Conservation (phyloP, 2,888 invertebrate species). For the Orthosia incerta region DNA sequence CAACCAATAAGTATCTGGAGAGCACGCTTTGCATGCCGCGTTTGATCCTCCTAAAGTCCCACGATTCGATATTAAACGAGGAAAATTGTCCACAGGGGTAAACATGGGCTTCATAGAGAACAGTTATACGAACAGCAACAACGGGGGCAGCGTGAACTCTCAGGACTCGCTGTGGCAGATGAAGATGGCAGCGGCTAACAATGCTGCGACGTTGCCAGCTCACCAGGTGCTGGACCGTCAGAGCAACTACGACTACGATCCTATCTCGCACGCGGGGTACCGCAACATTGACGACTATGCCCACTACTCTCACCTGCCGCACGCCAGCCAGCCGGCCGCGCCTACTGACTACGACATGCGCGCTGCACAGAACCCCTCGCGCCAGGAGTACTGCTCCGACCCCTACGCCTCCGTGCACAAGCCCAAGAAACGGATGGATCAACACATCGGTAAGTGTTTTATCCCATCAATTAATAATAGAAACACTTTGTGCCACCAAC, state of each 20-base stretch:
- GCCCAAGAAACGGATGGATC: constrained; percentile 96
- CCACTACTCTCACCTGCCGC: constrained; percentile 95
- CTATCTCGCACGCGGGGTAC: constrained; percentile 95
- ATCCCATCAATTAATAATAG: constrained; percentile 32
- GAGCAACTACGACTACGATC: constrained; percentile 94
- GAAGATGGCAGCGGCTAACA: constrained; percentile 96
- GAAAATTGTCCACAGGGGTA: constrained; percentile 88
- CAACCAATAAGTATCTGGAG: constrained; percentile 35
- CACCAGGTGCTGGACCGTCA: constrained; percentile 92
- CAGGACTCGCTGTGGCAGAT: constrained; percentile 98
- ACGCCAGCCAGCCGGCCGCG: constrained; percentile 72
- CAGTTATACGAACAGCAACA: constrained; percentile 98
- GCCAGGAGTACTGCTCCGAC: constrained; percentile 97
- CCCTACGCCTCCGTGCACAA: constrained; percentile 97
- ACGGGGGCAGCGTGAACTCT: constrained; percentile 98
- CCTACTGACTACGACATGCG: constrained; percentile 92
- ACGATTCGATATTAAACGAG: constrained; percentile 5
- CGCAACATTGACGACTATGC: constrained; percentile 96
- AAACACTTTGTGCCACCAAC: constrained; percentile 24
- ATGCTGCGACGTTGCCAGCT: constrained; percentile 90
- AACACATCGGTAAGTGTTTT: constrained; percentile 94
- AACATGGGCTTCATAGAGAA: constrained; percentile 98
- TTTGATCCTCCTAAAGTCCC: background rate
- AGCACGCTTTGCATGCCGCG: constrained; percentile 62
- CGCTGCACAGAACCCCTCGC: constrained; percentile 95